Evolutionary conservation across 2,113 vertebrate genomes (phyloP), one percentile per base, ranked within the genome.

Genomic region (Anhinga anhinga): DNA sequence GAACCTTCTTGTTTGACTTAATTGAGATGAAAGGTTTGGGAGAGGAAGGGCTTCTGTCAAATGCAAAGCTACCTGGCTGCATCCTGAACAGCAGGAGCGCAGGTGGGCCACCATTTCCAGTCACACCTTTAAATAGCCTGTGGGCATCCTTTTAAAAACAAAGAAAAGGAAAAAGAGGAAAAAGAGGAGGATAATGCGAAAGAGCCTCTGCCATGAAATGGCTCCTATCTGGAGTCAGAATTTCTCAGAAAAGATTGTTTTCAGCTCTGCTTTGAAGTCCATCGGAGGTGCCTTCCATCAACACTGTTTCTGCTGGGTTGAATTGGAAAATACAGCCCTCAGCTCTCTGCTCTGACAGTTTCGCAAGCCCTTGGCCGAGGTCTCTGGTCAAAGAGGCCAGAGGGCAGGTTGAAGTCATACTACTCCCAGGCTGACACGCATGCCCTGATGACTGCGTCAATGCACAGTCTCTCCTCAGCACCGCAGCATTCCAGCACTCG

Each of bases 251-350:
- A 92, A 82, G 61, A 40, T 6, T 58, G n/a, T 4, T 74, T 89
- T 81, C 2, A 14, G 4, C 23, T 70, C 29, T 66, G 25, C 5
- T 76, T 82, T 84, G 67, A 61, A 77, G 81, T 50, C 77, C 71
- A 66, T 76, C 84, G 44, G 34, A 85, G 40, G 16, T 45, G n/a
- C 40, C 96, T 92, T 93, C 21, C 76, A 70, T 93, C 89, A 95
- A 55, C 25, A 22, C 58, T 11, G 26, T 93, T 97, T 97, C 94
- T 92, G 63, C 89, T 80, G 88, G 78, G 73, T 85, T 90, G 90
- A 47, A 40, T 45, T 62, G 26, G 83, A 89, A 96, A 97, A 95
- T 15, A 10, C 55, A 96, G 96, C 94, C 83, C 90, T 97, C 69
- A 78, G 78, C 59, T 95, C 65, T 76, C 72, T 23, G n/a, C 85